A percentile compares a stretch with the other conserved stretches of the same genome.
These are phyloP conservation scores for Cryptocephalus primarius DNA, from an alignment of 2,888 invertebrate species.

Conservation along the genomic window DNA sequence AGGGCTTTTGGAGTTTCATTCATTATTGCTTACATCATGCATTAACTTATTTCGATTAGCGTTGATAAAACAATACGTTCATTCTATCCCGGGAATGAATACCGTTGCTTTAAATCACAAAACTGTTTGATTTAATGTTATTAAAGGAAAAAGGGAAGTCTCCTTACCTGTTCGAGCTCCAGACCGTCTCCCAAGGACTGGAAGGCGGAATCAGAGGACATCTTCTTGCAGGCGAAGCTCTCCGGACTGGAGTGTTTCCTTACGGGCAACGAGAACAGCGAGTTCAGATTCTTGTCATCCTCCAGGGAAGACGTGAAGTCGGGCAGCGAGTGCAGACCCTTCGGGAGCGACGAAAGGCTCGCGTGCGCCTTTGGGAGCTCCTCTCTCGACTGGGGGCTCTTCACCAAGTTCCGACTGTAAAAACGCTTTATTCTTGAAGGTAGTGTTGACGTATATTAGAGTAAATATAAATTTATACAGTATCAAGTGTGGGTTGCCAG, in stretches of 20 bases:
- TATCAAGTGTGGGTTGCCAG: too few species aligned
- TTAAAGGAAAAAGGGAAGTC: too few species aligned
- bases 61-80: too few species aligned
- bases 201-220: conserved; percentile 46
- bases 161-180: conserved; percentile 28
- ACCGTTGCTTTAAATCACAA: too few species aligned
- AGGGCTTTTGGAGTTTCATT: too few species aligned
- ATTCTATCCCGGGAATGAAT: too few species aligned
- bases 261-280: conserved; percentile 22
- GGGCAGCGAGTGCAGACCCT: conserved; percentile 28
- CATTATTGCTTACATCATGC: too few species aligned
- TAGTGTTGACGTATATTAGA: too few species aligned
- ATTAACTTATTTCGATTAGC: too few species aligned
- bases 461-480: too few species aligned
- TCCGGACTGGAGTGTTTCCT: conserved; percentile 43
- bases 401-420: conserved; percentile 23
- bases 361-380: conserved; percentile 11
- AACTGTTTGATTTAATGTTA: too few species aligned
- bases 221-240: conserved; percentile 40
- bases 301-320: conserved; percentile 25
- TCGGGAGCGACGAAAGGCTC: conserved; percentile 13
- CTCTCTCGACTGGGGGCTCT: conserved; percentile 17
- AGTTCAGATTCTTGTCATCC: conserved; percentile 23
- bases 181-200: conserved; percentile 37
- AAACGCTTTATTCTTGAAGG: not conserved